Evolutionary conservation across 2,888 invertebrate species (phyloP).

Genomic region (Mylabris sibirica): DNA sequence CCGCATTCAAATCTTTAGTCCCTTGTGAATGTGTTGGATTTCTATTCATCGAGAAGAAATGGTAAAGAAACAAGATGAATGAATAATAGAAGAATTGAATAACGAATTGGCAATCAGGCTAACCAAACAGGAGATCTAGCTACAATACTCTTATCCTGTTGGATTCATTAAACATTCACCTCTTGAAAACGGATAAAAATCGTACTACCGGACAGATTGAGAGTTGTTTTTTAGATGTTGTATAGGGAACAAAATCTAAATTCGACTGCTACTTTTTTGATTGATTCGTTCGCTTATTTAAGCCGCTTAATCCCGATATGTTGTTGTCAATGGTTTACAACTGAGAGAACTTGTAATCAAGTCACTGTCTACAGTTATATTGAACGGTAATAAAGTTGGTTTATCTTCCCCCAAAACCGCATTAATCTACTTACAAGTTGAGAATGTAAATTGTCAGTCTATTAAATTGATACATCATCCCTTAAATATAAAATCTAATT

Average conservation of each 20-base stretch:
- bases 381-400: not conserved
- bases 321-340: not conserved
- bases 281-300: not conserved
- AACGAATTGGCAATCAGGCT: no score
- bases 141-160: no score
- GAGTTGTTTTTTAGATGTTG: not conserved
- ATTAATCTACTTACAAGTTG: not conserved
- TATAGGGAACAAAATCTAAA: no score
- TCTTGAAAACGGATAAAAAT: no score
- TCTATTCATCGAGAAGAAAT: no score
- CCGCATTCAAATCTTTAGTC: no score
- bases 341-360: not conserved
- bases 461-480: not conserved
- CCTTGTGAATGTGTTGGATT: no score
- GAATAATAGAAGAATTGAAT: no score
- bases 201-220: not conserved
- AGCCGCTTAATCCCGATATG: not conserved
- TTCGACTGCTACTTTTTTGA: no score
- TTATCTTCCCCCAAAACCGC: not conserved
- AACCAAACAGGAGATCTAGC: no score
- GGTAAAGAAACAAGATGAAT: no score
- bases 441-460: not conserved
- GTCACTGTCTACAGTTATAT: not conserved
- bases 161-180: no score
- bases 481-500: not conserved